Percentiles rank a stretch among this genome's conserved stretches.
Evolutionary conservation across 2,888 invertebrate species (phyloP).

Genomic region (Anaspis maculata): DNA sequence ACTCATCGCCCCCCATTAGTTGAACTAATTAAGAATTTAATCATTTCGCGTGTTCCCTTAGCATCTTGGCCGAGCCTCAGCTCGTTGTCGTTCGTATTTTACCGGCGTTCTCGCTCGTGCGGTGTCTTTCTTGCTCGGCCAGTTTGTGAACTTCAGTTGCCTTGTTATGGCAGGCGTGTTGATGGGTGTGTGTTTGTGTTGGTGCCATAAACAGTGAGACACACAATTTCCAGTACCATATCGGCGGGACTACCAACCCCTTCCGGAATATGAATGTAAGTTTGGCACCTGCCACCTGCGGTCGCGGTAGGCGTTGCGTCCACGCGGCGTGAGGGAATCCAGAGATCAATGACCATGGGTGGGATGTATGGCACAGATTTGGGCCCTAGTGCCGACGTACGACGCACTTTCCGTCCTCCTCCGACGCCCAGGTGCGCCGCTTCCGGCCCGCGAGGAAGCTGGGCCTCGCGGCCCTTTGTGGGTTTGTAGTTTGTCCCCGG

Average conservation of each 20-base stretch:
- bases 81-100: conserved; percentile 6
- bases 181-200: conserved; percentile 27
- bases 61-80: too few species aligned
- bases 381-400: conserved; percentile 19
- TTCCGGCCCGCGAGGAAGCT: background rate
- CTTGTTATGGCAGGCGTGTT: conserved; percentile 21
- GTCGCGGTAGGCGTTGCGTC: too few species aligned
- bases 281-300: conserved; percentile 7
- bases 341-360: conserved; percentile 44
- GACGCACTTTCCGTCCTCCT: conserved; percentile 13
- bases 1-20: too few species aligned
- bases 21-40: too few species aligned
- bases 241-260: conserved; percentile 13
- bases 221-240: conserved; percentile 13
- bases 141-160: conserved; percentile 6
- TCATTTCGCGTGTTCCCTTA: too few species aligned
- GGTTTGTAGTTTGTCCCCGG: too few species aligned
- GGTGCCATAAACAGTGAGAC: conserved; percentile 18
- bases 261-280: conserved; percentile 29
- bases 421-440: conserved; percentile 1
- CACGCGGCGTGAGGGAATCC: conserved; percentile 18
- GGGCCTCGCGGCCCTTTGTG: too few species aligned
- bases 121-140: conserved; percentile 1
- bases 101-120: conserved; percentile 6
- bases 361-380: conserved; percentile 35